Evolutionary conservation across 2,888 invertebrate genomes (phyloP).

Genomic region (Rosalia funebris): DNA sequence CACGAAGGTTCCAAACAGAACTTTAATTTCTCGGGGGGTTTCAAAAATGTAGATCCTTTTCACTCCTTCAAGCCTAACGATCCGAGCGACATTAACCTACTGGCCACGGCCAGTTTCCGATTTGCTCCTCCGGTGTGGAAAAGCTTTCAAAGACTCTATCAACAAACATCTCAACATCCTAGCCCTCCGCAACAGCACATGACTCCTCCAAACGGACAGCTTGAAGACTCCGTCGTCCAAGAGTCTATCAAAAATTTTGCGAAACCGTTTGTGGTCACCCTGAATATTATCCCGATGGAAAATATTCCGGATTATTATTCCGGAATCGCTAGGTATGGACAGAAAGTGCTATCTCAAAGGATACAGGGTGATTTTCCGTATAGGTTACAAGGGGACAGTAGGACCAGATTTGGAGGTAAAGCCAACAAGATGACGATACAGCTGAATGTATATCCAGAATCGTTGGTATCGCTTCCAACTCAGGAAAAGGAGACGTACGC

Average conservation of each 20-base stretch:
- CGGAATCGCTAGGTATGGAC: background rate
- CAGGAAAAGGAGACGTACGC: background rate
- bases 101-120: slow-evolving; percentile 69
- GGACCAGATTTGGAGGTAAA: background rate
- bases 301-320: slow-evolving; percentile 23
- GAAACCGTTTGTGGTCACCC: slow-evolving; percentile 44
- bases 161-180: slow-evolving; percentile 14
- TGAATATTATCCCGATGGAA: slow-evolving; percentile 50
- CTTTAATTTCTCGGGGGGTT: slow-evolving; percentile 15
- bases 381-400: background rate
- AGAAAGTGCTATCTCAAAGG: slow-evolving; percentile 1
- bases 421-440: slow-evolving; percentile 47
- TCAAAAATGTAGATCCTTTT: slow-evolving; percentile 69
- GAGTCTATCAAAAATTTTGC: slow-evolving; percentile 31
- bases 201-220: slow-evolving; percentile 2
- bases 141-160: slow-evolving; percentile 34
- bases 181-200: slow-evolving; percentile 1
- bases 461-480: slow-evolving; percentile 1
- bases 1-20: slow-evolving; percentile 20
- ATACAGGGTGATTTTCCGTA: slow-evolving; percentile 2
- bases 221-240: slow-evolving; percentile 30
- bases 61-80: slow-evolving; percentile 77
- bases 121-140: slow-evolving; percentile 61
- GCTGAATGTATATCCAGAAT: slow-evolving; percentile 47
- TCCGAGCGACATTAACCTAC: slow-evolving; percentile 78